Evolutionary conservation across 2,888 invertebrate species (phyloP), one percentile per base, ranked within the genome.

Genomic region (Beris morrisii): DNA sequence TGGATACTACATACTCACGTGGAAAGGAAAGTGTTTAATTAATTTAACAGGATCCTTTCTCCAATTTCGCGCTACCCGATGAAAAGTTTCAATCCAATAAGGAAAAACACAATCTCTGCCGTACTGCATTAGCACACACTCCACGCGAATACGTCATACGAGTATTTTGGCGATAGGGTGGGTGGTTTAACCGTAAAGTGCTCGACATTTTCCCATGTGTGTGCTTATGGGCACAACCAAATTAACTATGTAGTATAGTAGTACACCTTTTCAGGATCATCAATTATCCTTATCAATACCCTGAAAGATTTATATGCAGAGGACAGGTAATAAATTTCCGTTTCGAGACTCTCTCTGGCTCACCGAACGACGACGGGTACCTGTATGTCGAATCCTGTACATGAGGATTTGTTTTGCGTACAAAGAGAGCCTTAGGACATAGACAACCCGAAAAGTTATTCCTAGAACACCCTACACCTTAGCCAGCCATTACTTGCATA

Each of bases 211-310:
- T 22, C 22, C 22, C 22, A 22, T 22, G 22, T 22, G 22, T 22
- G 22, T 22, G 22, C 22, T 22, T 22, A 22, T 22, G 22, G 38
- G 38, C 43, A 61, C 50, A 61, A n/a, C 50, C 50, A 61, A 61
- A 61, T 61, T 61, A 61, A 61, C 61, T 32, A 22, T 50, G 61
- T 43, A 59, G 58, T 45, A 57, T 30, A 22, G 28, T n/a, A 30
- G 6, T 31, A 46, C 58, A 46, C 58, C 58, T 59, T 46, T 48
- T 59, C 30, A 57, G 68, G 66, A 70, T 69, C 71, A 71, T 71
- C 70, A 71, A 71, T 71, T 71, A 70, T 70, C 65, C 70, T 71
- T 71, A 70, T 71, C 71, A 68, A 70, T 68, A 64, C 63, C 64
- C 69, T 59, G 57, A 67, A 68, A 69, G 68, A 70, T 69, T 69